Conservation (phyloP, 2,888 invertebrate species). For the Isoperla grammatica region DNA sequence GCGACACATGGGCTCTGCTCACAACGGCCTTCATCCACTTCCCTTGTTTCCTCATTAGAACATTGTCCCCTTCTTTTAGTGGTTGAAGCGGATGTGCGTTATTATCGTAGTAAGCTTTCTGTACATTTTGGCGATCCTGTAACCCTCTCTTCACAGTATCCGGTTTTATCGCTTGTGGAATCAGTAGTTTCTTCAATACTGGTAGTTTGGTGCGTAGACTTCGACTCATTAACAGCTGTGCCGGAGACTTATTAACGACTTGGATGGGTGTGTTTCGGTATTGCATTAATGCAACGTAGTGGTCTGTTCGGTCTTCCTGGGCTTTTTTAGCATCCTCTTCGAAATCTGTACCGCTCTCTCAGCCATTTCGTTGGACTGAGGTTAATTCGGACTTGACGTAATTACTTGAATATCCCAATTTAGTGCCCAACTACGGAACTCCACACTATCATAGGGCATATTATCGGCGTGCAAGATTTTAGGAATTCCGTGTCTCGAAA, state of each 20-base stretch:
- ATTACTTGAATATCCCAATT: constrained; percentile 31
- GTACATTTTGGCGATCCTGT: no score
- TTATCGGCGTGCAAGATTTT: constrained; percentile 31
- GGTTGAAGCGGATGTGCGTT: no score
- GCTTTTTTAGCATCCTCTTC: constrained; percentile 32
- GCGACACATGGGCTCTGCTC: no score
- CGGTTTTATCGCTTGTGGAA: no score
- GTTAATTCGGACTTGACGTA: constrained; percentile 32
- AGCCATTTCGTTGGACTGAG: constrained; percentile 33
- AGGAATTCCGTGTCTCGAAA: constrained; percentile 32
- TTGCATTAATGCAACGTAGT: constrained; percentile 13
- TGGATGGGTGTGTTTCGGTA: constrained; percentile 13
- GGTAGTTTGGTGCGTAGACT: constrained; percentile 3
- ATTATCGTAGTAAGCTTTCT: no score
- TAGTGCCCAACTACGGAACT: constrained; percentile 30
- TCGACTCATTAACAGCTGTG: constrained; percentile 1
- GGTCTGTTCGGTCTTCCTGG: constrained; percentile 9
- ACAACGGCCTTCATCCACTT: no score
- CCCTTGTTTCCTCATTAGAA: no score
- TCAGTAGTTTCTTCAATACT: not conserved
- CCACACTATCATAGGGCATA: constrained; percentile 31
- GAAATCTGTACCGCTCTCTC: constrained; percentile 31
- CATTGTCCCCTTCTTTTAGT: no score
- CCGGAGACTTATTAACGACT: constrained; percentile 3
- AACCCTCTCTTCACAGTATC: no score